These are phyloP conservation scores for Zenarchopterus dispar DNA, from an alignment of 2,797 vertebrate species.

Conservation along the genomic window DNA sequence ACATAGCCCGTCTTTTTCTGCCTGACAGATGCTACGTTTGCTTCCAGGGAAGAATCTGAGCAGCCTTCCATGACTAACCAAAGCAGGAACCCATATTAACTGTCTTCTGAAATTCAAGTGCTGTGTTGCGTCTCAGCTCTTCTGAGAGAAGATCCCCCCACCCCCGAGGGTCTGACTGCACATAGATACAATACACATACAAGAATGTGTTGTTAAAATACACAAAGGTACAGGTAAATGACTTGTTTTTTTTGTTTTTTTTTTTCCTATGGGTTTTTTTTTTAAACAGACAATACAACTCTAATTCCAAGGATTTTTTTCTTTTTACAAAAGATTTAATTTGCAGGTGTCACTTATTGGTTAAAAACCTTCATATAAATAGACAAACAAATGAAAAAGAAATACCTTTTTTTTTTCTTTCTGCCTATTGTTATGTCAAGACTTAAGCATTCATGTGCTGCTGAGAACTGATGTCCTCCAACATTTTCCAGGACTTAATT, in stretches of 20 bases:
- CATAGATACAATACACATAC: conserved; percentile 12
- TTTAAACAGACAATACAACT: not conserved
- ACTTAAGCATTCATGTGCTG: conserved; percentile 16
- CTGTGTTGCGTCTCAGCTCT: conserved; percentile 42
- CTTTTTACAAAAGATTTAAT: not conserved
- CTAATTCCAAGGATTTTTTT: conserved; percentile 4
- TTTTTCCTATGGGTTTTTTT: conserved; percentile 17
- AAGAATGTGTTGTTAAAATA: conserved; percentile 10
- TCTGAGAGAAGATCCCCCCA: conserved; percentile 32
- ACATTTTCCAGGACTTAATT: conserved; percentile 5
- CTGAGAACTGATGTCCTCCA: conserved; percentile 33
- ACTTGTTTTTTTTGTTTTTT: not conserved
- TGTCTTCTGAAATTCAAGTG: conserved; percentile 50
- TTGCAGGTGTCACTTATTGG: too few species aligned
- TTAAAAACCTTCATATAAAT: too few species aligned
- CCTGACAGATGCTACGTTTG: conserved; percentile 67
- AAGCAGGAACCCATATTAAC: conserved; percentile 70
- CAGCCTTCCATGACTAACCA: conserved; percentile 75
- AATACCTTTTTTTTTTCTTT: conserved; percentile 8
- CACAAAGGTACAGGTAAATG: conserved; percentile 14
- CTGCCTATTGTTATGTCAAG: conserved; percentile 15
- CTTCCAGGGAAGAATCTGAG: conserved; percentile 70
- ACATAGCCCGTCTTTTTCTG: conserved; percentile 62
- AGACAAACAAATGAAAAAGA: too few species aligned
- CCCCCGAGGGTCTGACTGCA: conserved; percentile 22